A percentile compares a stretch with the other conserved stretches of the same genome.
Conservation (phyloP, 2,888 invertebrate genomes). For the Acronicta aceris region DNA sequence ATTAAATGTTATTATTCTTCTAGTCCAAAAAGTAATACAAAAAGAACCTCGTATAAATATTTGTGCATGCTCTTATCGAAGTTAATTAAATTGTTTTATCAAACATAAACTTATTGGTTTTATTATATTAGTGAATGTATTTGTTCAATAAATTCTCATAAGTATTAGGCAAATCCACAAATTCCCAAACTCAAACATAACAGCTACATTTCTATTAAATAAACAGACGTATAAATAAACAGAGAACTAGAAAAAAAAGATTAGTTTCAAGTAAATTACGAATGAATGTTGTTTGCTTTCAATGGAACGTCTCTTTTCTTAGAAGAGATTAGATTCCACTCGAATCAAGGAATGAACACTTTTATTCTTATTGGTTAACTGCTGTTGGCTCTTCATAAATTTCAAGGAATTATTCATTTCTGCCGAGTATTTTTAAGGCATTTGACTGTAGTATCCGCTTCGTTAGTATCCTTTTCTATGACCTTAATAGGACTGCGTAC, state of each 20-base stretch:
- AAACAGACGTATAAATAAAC: constrained; percentile 19
- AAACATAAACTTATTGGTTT: constrained; percentile 9
- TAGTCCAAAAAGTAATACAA: too few species aligned
- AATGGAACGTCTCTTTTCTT: constrained; percentile 45
- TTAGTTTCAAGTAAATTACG: constrained; percentile 49
- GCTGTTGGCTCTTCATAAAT: constrained; percentile 52
- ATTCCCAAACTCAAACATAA: constrained; percentile 16
- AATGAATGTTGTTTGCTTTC: constrained; percentile 51
- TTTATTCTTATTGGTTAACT: constrained; percentile 42
- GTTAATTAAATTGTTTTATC: too few species aligned
- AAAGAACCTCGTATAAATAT: too few species aligned
- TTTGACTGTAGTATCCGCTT: background rate
- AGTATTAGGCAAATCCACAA: constrained; percentile 18
- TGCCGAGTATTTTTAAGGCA: background rate
- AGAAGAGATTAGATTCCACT: constrained; percentile 57
- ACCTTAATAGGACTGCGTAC: too few species aligned
- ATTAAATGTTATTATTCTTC: too few species aligned
- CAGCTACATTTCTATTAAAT: constrained; percentile 20
- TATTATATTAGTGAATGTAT: background rate
- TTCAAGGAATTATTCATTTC: constrained; percentile 53
- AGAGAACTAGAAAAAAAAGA: constrained; percentile 13
- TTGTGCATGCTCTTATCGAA: too few species aligned
- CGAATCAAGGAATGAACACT: constrained; percentile 59
- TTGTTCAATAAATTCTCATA: constrained; percentile 2
- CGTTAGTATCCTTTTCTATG: too few species aligned